Base-by-base conservation (phyloP, 2,888 invertebrate genomes). In the Trichogramma dendrolimi region DNA sequence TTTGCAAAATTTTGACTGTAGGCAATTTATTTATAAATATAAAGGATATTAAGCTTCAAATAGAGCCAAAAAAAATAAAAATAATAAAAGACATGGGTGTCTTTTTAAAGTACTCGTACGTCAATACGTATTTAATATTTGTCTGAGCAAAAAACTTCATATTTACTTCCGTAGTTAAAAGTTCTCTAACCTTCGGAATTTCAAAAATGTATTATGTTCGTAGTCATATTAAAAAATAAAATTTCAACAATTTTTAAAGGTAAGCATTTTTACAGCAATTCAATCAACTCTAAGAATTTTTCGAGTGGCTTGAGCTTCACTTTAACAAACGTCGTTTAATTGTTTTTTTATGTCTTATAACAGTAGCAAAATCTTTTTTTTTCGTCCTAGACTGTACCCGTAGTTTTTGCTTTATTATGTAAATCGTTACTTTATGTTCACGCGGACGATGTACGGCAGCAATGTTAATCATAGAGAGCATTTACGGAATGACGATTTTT, bases 221-320 rank as follows among this genome's bases (percentile, higher is more conserved):
- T 14, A 8, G 44, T 27, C 51, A 55, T 60, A 56, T 63, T 60
- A 46, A 63, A 63, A 58, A 64, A 64, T 64, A 64, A 64, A 61
- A 61, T 61, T 64, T 61, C 43, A 61, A 58, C 57, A 64, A 62
- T 62, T 65, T 46, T 60, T 14, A 62, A 54, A 57, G 46, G 46
- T 54, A 64, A 64, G 43, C 55, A 59, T 50, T 64, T 61, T 14
- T 61, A 58, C 64, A 56, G 56, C 58, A 5, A 53, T 56, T 43
- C 10, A 46, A 11, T 46, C 58, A 60, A 65, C 62, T 56, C 61
- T 61, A 59, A 59, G n/a, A 61, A 57, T 48, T 51, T 27, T 27
- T 61, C 51, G 8, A n/a, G 58, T 43, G 55, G 51, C 39, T 42
- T 39, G 43, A 47, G 40, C 47, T 46, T 48, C 41, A 27, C 27